Evolutionary conservation across 1,140 invertebrate species (phyloP).

Genomic region (Polypedilum pembai): DNA sequence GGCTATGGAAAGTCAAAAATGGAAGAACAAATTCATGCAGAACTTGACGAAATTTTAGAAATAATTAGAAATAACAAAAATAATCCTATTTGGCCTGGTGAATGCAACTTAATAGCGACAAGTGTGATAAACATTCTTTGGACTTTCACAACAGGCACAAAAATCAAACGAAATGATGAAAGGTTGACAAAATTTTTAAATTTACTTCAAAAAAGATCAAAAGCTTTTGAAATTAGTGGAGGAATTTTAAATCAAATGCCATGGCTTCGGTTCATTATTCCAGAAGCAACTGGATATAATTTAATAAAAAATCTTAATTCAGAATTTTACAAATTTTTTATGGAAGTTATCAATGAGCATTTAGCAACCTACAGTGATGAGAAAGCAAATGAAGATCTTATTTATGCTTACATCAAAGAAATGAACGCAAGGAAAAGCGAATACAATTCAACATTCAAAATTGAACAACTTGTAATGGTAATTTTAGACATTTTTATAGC

Average conservation of each 20-base stretch:
- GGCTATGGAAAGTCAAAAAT: conserved; percentile 68
- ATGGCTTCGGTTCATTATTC: conserved; percentile 60
- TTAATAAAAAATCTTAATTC: conserved; percentile 55
- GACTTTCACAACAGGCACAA: conserved; percentile 59
- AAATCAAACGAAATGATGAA: conserved; percentile 45
- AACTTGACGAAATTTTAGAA: conserved; percentile 49
- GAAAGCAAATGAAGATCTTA: conserved; percentile 55
- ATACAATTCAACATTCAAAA: conserved; percentile 49
- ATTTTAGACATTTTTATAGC: conserved; percentile 65
- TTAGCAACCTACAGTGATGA: conserved; percentile 46
- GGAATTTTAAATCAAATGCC: conserved; percentile 60
- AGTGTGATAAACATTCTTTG: conserved; percentile 68
- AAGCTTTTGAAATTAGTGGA: conserved; percentile 61
- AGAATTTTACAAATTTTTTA: conserved; percentile 51
- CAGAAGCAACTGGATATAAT: conserved; percentile 58
- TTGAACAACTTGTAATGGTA: conserved; percentile 60
- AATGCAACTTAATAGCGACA: conserved; percentile 45
- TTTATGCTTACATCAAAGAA: conserved; percentile 67
- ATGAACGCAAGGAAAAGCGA: conserved; percentile 48
- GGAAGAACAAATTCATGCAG: conserved; percentile 61
- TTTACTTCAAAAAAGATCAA: conserved; percentile 53
- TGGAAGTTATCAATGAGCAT: conserved; percentile 56
- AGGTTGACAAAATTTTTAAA: conserved; percentile 53
- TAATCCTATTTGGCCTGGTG: conserved; percentile 37
- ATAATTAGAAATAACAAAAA: conserved; percentile 44